Percentiles rank a stretch among this genome's conserved stretches.
Conservation (phyloP, 23 tunicate genomes). For the Ascidia mentula region DNA sequence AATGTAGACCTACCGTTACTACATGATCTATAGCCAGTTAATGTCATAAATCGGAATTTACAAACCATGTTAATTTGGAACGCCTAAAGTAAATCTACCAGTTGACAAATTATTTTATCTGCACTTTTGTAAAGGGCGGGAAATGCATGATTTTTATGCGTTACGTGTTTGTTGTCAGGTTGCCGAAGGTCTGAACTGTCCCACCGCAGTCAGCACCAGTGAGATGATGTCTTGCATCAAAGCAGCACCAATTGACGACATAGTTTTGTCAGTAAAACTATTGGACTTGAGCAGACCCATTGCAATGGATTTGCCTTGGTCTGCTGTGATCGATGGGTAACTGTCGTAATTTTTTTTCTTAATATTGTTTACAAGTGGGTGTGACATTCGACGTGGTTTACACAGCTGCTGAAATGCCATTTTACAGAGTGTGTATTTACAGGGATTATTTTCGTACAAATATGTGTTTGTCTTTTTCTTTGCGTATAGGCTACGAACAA, state of each 20-base stretch:
- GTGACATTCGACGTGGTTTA: too few relatives aligned
- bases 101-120: too few relatives aligned
- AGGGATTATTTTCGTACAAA: too few relatives aligned
- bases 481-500: too few relatives aligned
- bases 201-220: slow-evolving; percentile 28
- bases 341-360: background rate
- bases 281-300: slow-evolving; percentile 13
- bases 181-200: slow-evolving; percentile 23
- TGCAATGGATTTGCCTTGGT: slow-evolving; percentile 41
- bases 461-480: too few relatives aligned
- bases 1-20: background rate
- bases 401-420: too few relatives aligned
- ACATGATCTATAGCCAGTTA: background rate
- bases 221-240: slow-evolving; percentile 35
- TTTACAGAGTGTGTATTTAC: too few relatives aligned
- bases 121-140: too few relatives aligned
- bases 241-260: slow-evolving; percentile 25
- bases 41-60: background rate
- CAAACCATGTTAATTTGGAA: background rate
- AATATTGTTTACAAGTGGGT: too few relatives aligned
- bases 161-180: background rate
- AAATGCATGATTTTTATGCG: too few relatives aligned
- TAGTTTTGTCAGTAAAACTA: slow-evolving; percentile 23
- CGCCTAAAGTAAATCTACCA: too few relatives aligned
- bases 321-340: slow-evolving; percentile 61